These are phyloP conservation scores for Arctocebus calabarensis DNA, from an alignment of 2,797 vertebrate species.

Conservation along the genomic window DNA sequence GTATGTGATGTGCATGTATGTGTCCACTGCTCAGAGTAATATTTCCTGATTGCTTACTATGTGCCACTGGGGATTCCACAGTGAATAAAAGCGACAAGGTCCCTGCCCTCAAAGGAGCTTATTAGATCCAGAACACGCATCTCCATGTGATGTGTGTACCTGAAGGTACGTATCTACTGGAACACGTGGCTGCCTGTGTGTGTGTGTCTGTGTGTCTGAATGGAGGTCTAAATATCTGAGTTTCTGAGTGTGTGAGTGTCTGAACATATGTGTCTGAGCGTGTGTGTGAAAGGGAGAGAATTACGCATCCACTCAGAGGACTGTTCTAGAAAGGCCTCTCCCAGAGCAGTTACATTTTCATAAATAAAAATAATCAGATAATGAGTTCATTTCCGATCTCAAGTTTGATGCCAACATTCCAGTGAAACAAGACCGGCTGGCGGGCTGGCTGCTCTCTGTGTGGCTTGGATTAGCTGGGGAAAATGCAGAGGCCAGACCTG, in stretches of 20 bases:
- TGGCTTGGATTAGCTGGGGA: constrained; percentile 87
- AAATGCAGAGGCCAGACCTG: constrained; percentile 59
- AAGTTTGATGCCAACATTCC: constrained; percentile 87
- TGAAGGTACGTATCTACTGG: not conserved
- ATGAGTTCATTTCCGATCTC: constrained; percentile 90
- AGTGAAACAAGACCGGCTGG: constrained; percentile 87
- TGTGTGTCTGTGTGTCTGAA: not conserved
- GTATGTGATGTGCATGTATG: not conserved
- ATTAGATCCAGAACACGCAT: not conserved
- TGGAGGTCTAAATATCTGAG: not conserved
- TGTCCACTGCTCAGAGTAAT: constrained; percentile 31
- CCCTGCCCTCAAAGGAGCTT: not conserved
- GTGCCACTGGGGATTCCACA: constrained; percentile 6
- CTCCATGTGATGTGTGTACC: not conserved
- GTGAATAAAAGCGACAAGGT: constrained; percentile 26
- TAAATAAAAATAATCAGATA: constrained; percentile 90
- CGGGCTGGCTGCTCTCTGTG: constrained; percentile 83
- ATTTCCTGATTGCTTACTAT: constrained; percentile 62
- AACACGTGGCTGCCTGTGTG: not conserved
- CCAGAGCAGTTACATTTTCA: constrained; percentile 87
- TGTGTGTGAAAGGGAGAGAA: constrained; percentile 65
- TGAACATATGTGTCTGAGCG: constrained; percentile 11
- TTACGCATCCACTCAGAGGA: constrained; percentile 83
- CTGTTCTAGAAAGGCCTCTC: constrained; percentile 84
- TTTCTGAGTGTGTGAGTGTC: not conserved